A percentile compares a stretch with the other conserved stretches of the same genome.
phyloP scores from a whole-genome alignment of 1,140 invertebrate genomes.

The Dendroctonus valens region DNA sequence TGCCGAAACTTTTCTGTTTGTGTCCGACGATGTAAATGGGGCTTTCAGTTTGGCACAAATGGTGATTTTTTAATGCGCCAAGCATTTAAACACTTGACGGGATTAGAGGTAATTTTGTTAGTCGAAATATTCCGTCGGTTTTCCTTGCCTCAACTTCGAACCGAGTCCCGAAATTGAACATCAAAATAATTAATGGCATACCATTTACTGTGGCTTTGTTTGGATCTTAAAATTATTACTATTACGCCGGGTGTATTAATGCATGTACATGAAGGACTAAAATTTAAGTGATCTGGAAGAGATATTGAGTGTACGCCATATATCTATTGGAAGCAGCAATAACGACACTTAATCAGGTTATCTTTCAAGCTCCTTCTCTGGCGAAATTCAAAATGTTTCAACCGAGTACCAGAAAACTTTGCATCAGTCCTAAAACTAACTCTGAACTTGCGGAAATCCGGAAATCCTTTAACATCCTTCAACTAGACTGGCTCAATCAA shows the following conservation, averaged over 20 bases:
- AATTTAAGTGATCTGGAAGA: not conserved
- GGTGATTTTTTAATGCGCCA: too few relatives aligned
- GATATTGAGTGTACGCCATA: not conserved
- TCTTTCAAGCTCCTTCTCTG: too few relatives aligned
- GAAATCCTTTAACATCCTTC: not conserved
- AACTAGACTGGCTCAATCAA: not conserved
- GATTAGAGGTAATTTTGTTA: too few relatives aligned
- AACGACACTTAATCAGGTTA: not conserved
- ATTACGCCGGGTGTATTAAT: constrained; percentile 11
- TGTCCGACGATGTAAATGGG: too few relatives aligned
- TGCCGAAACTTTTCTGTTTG: too few relatives aligned
- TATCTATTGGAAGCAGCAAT: not conserved
- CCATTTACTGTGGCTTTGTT: constrained; percentile 18
- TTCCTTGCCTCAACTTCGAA: not conserved
- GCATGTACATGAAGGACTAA: constrained; percentile 2
- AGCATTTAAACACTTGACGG: too few relatives aligned
- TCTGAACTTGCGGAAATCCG: not conserved
- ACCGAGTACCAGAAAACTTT: not conserved
- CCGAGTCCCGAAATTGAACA: constrained; percentile 3
- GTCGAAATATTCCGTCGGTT: not conserved
- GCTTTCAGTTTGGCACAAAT: too few relatives aligned
- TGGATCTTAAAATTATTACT: constrained; percentile 15
- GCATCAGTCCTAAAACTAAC: not conserved
- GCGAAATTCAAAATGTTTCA: not conserved
- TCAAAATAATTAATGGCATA: constrained; percentile 15